Conservation (phyloP, 64 coral and sea anemone genomes). For the Montipora efflorescens region DNA sequence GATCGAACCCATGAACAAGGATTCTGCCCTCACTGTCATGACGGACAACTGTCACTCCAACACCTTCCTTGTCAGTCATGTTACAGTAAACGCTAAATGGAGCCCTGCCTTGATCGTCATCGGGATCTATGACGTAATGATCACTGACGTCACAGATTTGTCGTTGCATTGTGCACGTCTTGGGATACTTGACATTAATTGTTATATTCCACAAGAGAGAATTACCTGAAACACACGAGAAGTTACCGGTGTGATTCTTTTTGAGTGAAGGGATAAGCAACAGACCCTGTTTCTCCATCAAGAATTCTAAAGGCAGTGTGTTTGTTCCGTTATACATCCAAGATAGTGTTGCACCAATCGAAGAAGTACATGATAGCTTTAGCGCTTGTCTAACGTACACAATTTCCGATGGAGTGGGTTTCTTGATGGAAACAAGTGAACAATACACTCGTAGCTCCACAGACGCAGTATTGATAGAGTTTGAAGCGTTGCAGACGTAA, state of each 20-base stretch:
- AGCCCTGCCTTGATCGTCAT: constrained; percentile 15
- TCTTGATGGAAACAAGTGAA: neutral
- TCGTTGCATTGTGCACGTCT: constrained; percentile 23
- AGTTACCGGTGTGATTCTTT: neutral
- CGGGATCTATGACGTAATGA: constrained; percentile 56
- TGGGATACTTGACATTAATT: neutral
- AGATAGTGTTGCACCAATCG: neutral
- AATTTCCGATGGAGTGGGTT: neutral
- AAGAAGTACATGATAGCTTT: neutral
- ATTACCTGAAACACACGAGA: constrained; percentile 25
- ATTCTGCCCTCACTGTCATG: constrained; percentile 62
- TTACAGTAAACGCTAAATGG: constrained; percentile 62
- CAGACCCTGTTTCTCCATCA: neutral
- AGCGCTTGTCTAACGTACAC: neutral
- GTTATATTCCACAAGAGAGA: neutral
- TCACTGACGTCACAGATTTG: constrained; percentile 9
- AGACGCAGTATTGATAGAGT: neutral
- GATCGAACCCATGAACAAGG: neutral
- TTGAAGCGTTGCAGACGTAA: constrained; percentile 24
- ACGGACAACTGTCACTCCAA: constrained; percentile 71
- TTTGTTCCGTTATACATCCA: constrained; percentile 15
- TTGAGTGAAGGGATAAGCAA: neutral
- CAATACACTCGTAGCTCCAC: constrained; percentile 19
- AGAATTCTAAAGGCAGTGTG: neutral
- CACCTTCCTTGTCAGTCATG: constrained; percentile 48